These are phyloP conservation scores for Dione juno DNA, from an alignment of 2,888 invertebrate species.

Conservation along the genomic window DNA sequence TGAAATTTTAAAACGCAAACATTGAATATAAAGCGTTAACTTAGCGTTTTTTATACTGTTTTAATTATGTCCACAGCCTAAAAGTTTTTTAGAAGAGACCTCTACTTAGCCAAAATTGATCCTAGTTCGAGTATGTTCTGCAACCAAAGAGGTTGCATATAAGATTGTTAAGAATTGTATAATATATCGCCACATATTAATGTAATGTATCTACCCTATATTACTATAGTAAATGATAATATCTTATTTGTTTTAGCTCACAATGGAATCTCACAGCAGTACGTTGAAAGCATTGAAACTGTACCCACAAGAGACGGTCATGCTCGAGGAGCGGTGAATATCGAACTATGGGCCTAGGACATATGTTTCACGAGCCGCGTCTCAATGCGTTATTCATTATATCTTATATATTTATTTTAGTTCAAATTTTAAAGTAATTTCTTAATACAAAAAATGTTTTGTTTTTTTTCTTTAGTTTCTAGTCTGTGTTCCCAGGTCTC, in stretches of 20 bases:
- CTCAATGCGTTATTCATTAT: constrained; percentile 12
- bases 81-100: too few species aligned
- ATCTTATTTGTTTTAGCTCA: constrained; percentile 84
- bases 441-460: neutral
- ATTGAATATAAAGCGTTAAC: too few species aligned
- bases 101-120: too few species aligned
- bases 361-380: constrained; percentile 34
- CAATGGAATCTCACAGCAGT: constrained; percentile 88
- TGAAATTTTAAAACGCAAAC: too few species aligned
- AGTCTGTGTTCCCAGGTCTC: constrained; percentile 4
- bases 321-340: constrained; percentile 95
- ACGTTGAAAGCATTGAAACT: constrained; percentile 93
- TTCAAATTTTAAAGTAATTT: constrained; percentile 22
- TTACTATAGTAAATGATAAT: neutral
- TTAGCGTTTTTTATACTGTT: too few species aligned
- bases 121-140: too few species aligned
- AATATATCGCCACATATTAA: too few species aligned
- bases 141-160: too few species aligned
- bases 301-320: constrained; percentile 96
- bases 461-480: constrained; percentile 7
- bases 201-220: too few species aligned
- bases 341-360: constrained; percentile 21
- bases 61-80: too few species aligned
- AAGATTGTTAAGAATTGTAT: too few species aligned
- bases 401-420: constrained; percentile 25